Conservation (phyloP, 1,140 invertebrate species). For the Maconellicoccus hirsutus region DNA sequence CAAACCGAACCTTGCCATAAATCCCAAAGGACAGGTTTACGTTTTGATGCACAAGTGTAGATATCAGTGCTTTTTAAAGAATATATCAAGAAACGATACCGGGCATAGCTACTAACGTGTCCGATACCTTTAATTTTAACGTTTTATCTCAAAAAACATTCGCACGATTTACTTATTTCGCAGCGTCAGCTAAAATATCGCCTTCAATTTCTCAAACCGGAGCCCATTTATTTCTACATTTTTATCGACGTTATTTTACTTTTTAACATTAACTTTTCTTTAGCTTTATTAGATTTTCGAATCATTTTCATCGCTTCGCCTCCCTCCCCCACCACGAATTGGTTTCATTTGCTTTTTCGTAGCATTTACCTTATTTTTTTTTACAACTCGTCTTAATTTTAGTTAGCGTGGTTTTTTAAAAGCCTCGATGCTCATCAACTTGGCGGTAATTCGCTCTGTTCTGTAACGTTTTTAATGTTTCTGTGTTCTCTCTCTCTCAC, state of each 20-base stretch:
- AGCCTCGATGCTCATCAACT: not conserved
- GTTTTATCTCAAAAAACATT: not conserved
- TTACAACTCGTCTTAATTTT: not conserved
- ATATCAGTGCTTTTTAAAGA: slow-evolving; percentile 9
- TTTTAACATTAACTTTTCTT: not conserved
- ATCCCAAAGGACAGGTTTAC: not conserved
- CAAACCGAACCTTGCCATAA: not conserved
- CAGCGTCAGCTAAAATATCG: not conserved
- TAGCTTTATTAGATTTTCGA: not conserved
- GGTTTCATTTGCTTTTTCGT: not conserved
- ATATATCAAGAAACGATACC: too few relatives aligned
- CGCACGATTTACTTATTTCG: not conserved
- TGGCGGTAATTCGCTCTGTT: not conserved
- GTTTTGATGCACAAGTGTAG: slow-evolving; percentile 11
- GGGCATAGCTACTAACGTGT: not conserved
- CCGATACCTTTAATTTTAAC: not conserved
- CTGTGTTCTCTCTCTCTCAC: not conserved
- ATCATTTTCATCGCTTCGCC: not conserved
- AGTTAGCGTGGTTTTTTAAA: not conserved
- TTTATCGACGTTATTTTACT: not conserved
- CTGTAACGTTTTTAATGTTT: not conserved
- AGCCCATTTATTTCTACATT: not conserved
- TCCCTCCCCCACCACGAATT: too few relatives aligned
- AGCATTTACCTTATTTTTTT: not conserved
- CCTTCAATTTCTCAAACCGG: not conserved